phyloP scores from a whole-genome alignment of 2,797 vertebrate genomes.

The Moxostoma hubbsi region DNA sequence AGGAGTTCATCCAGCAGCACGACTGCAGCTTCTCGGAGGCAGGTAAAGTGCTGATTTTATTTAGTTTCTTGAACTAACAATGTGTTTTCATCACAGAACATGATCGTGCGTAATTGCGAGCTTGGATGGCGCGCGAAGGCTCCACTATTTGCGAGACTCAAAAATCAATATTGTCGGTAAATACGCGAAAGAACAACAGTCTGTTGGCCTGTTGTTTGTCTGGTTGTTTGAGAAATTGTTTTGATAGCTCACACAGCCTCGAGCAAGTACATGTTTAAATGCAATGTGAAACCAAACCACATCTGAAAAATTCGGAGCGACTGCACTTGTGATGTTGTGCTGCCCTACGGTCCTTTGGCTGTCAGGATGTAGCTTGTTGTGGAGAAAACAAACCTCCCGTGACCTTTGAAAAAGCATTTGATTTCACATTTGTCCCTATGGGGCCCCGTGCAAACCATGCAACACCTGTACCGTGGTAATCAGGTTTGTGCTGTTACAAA shows the following conservation, averaged over 20 bases:
- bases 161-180: too few relatives aligned
- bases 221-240: constrained; percentile 1
- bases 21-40: constrained; percentile 90
- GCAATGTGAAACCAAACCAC: neutral
- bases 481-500: neutral
- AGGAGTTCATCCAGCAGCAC: constrained; percentile 82
- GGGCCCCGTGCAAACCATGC: neutral
- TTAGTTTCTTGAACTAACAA: neutral
- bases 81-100: neutral
- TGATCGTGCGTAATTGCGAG: constrained; percentile 18
- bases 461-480: constrained; percentile 23
- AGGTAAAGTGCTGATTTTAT: constrained; percentile 80
- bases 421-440: neutral
- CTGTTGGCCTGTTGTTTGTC: neutral
- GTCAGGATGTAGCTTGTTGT: constrained; percentile 5
- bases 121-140: neutral
- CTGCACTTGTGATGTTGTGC: constrained; percentile 23
- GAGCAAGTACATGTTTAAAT: neutral
- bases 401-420: constrained; percentile 11
- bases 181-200: neutral
- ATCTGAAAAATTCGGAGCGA: constrained; percentile 21
- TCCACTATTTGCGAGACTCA: neutral
- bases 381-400: neutral
- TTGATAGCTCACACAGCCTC: neutral
- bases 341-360: neutral